Conservation (phyloP, 2,888 invertebrate species). For the Cremastinae sp. region DNA sequence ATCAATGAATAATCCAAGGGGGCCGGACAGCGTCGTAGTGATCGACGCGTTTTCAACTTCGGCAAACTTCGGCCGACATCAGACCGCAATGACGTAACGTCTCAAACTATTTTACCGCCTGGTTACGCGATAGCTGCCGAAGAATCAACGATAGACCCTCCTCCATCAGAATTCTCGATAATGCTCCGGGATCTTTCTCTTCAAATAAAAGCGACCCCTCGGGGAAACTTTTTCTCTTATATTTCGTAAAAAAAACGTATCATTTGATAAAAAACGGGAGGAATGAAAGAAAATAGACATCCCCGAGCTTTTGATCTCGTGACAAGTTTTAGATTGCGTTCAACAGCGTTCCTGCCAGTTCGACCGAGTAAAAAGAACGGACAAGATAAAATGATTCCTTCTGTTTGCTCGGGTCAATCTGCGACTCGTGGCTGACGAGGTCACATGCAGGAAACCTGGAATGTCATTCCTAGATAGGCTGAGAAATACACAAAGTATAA, state of each 20-base stretch:
- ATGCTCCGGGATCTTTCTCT: neutral
- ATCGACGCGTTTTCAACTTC: conserved; percentile 27
- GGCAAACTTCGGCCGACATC: too few relatives aligned
- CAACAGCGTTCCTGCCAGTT: neutral
- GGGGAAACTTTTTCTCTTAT: neutral
- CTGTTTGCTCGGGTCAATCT: conserved; percentile 21
- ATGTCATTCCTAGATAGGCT: conserved; percentile 2
- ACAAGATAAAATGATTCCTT: neutral
- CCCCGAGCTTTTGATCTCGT: conserved; percentile 8
- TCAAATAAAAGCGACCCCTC: neutral
- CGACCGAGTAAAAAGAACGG: neutral
- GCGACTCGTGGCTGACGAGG: neutral
- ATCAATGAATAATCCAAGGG: conserved; percentile 20
- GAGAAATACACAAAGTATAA: neutral
- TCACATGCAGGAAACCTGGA: neutral
- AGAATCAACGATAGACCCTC: too few relatives aligned
- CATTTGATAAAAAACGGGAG: too few relatives aligned
- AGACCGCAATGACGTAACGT: too few relatives aligned
- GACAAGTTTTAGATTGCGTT: conserved; percentile 15
- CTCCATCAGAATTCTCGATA: too few relatives aligned
- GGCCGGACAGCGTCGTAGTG: neutral
- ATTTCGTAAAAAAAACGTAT: too few relatives aligned
- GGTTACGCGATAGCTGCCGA: too few relatives aligned
- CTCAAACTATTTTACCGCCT: too few relatives aligned
- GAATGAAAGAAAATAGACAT: too few relatives aligned